Conservation (phyloP, 2,888 invertebrate genomes). For the Eulithis prunata region DNA sequence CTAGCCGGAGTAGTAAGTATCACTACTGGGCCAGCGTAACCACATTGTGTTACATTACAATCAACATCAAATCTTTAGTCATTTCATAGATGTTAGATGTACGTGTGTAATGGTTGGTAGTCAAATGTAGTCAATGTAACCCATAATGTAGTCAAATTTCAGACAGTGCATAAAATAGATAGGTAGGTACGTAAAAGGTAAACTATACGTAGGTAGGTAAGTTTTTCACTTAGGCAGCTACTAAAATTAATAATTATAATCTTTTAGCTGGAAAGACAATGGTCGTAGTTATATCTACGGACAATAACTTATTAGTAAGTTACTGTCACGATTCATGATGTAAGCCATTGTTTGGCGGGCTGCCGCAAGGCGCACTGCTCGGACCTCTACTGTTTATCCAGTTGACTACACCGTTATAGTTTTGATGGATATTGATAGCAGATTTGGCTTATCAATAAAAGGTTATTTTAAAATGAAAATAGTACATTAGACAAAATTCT, state of each 20-base stretch:
- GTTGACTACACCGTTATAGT: not conserved
- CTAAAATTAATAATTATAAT: constrained; percentile 17
- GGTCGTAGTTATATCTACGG: not conserved
- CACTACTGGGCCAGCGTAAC: constrained; percentile 30
- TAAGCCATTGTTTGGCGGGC: constrained; percentile 30
- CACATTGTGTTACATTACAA: too few relatives aligned
- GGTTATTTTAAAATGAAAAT: not conserved
- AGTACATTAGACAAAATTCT: constrained; percentile 47
- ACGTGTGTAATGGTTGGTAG: too few relatives aligned
- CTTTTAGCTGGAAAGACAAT: constrained; percentile 20
- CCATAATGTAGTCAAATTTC: too few relatives aligned
- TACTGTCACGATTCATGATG: constrained; percentile 36
- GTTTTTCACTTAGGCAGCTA: not conserved
- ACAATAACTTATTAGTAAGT: constrained; percentile 35
- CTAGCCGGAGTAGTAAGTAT: constrained; percentile 5
- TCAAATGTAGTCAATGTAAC: too few relatives aligned
- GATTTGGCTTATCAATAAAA: too few relatives aligned
- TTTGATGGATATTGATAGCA: not conserved
- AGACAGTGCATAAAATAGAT: too few relatives aligned
- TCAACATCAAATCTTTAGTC: not conserved
- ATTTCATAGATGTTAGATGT: too few relatives aligned
- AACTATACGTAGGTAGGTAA: too few relatives aligned
- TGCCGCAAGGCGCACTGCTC: constrained; percentile 28
- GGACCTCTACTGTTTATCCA: constrained; percentile 26
- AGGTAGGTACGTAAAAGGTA: too few relatives aligned